phyloP scores from a whole-genome alignment of 2,113 vertebrate genomes.

The Solea solea region DNA sequence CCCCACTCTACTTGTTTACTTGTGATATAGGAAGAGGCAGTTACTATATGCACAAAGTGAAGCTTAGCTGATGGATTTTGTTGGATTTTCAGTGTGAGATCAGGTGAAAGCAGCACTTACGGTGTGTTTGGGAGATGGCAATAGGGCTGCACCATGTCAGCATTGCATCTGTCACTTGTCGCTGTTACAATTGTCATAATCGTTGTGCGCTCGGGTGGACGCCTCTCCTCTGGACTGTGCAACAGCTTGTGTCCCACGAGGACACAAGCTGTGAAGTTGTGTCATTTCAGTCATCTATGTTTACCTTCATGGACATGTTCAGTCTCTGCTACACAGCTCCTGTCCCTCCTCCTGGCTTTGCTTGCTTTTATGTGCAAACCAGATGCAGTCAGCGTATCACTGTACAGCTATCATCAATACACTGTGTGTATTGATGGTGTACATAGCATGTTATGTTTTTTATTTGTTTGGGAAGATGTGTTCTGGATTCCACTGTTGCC shows the following conservation, averaged over 20 bases:
- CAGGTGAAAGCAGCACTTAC: not conserved
- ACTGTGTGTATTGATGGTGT: slow-evolving; percentile 27
- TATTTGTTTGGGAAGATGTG: slow-evolving; percentile 42
- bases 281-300: slow-evolving; percentile 52
- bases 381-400: slow-evolving; percentile 27
- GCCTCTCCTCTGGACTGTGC: slow-evolving; percentile 34
- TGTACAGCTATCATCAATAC: slow-evolving; percentile 54
- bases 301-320: slow-evolving; percentile 32
- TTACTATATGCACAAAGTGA: too few relatives aligned
- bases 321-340: slow-evolving; percentile 35
- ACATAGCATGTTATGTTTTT: slow-evolving; percentile 2
- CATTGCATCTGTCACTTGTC: slow-evolving; percentile 26
- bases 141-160: slow-evolving; percentile 22
- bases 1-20: not conserved
- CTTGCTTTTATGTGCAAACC: slow-evolving; percentile 70
- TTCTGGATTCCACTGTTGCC: slow-evolving; percentile 80
- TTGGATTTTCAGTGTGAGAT: slow-evolving; percentile 13
- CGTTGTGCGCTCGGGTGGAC: not conserved
- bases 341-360: slow-evolving; percentile 62
- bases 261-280: slow-evolving; percentile 19
- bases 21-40: too few relatives aligned
- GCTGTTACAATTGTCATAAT: slow-evolving; percentile 6
- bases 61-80: not conserved
- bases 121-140: not conserved
- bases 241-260: slow-evolving; percentile 10